Base-by-base conservation (phyloP, 1,140 invertebrate genomes). In the Stenopsyche tienmushanensis region DNA sequence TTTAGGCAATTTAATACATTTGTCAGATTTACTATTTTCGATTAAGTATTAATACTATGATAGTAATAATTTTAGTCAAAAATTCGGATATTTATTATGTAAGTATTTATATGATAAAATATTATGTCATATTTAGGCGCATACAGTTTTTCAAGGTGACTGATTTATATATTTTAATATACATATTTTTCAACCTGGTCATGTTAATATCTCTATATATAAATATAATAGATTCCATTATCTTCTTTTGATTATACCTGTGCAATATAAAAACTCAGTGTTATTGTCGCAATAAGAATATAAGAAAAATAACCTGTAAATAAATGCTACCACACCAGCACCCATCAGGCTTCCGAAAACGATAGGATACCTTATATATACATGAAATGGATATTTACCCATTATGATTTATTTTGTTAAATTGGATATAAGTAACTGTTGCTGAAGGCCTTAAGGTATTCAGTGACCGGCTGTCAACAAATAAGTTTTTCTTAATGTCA, bases 281-380 rank as follows among this genome's bases (percentile, higher is more conserved):
- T 34, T 7, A 7, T 34, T 34, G 29, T 34, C 13, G 29, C 5
- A 5, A 34, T 34, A 34, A 13, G 17, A 20, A 62, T 54, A 24
- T 23, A 41, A 20, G 21, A 20, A n/a, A 13, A 41, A 44, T 58
- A 34, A 65, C 64, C 64, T 41, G 23, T 65, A 59, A 9, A 65
- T 41, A 34, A 65, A 65, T 3, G 54, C 54, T 2, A 59, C 18
- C 3, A 18, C 47, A 2, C 20, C 44, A 2, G 18, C 7, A 21
- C 25, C 26, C 2, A 65, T 21, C 1, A 59, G 5, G 3, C 23
- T 47, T 20, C 64, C 64, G 34, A 65, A 59, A 20, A 59, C 15
- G 9, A 65, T 2, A 18, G 64, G 64, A 59, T 59, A 65, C 23
- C 64, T 58, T n/a, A n/a, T n/a, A n/a, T n/a, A n/a, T n/a, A n/a